phyloP scores from a whole-genome alignment of 2,888 invertebrate genomes.

The Hyalella azteca region DNA sequence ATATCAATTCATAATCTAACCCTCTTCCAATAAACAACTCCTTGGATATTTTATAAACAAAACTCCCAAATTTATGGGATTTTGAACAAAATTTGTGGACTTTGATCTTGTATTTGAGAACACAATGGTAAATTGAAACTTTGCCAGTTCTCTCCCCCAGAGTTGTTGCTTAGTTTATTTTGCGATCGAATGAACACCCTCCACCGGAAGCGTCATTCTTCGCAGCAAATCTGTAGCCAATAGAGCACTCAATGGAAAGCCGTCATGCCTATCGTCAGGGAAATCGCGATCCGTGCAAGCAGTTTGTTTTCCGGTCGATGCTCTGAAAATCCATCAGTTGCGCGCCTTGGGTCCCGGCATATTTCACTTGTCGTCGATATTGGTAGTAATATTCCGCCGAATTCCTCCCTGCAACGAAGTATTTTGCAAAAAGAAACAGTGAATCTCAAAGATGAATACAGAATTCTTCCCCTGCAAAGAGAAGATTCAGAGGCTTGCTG shows the following conservation, averaged over 20 bases:
- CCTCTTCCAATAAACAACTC: too few species aligned
- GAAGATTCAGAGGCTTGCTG: not conserved
- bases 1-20: too few species aligned
- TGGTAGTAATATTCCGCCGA: constrained; percentile 5
- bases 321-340: constrained; percentile 15
- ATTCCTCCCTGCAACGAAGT: constrained; percentile 14
- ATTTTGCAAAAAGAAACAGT: not conserved
- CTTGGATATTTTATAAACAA: too few species aligned
- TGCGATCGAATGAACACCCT: too few species aligned
- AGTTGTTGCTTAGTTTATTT: too few species aligned
- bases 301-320: constrained; percentile 32
- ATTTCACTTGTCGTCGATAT: constrained; percentile 22
- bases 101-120: too few species aligned
- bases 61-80: too few species aligned
- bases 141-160: too few species aligned
- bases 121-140: too few species aligned
- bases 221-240: not conserved
- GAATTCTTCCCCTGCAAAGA: not conserved
- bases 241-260: not conserved
- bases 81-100: too few species aligned
- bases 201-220: too few species aligned
- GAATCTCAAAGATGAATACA: not conserved
- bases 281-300: not conserved
- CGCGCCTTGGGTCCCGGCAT: not conserved
- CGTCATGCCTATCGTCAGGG: not conserved